Percentiles rank a stretch among this genome's conserved stretches.
Conservation (phyloP, 2,797 vertebrate species). For the Gymnocypris eckloni region DNA sequence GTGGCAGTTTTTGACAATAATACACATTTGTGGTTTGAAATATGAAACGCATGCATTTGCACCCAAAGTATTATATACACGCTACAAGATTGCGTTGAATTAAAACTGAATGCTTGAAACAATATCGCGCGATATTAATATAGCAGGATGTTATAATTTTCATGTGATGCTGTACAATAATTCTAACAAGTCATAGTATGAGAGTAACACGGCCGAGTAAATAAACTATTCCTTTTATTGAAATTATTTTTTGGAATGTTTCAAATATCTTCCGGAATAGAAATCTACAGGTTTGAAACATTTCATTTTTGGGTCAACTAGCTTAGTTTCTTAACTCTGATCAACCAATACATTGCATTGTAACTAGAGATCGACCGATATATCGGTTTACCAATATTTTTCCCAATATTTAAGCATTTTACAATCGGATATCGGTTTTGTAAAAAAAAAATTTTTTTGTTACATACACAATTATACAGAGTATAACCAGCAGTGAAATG, state of each 20-base stretch:
- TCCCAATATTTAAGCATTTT: too few species aligned
- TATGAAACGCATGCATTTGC: not conserved
- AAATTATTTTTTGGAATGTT: not conserved
- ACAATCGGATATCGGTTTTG: too few species aligned
- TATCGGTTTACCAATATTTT: too few species aligned
- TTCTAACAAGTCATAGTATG: not conserved
- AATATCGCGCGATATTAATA: not conserved
- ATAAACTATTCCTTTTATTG: not conserved
- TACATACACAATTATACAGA: too few species aligned
- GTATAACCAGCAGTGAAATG: too few species aligned
- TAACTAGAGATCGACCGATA: too few species aligned
- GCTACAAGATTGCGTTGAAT: not conserved
- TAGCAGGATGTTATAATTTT: not conserved
- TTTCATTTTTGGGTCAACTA: not conserved
- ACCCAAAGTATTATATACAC: not conserved
- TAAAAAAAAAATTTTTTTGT: too few species aligned
- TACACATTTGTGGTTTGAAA: constrained; percentile 11
- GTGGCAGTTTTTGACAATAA: constrained; percentile 37
- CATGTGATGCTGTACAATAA: not conserved
- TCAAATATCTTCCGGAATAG: not conserved
- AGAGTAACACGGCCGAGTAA: not conserved
- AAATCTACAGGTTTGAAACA: not conserved
- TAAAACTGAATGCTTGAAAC: not conserved
- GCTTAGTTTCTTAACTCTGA: not conserved
- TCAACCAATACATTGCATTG: not conserved